A percentile compares a stretch with the other conserved stretches of the same genome.
These are phyloP conservation scores for Heteropelma amictum DNA, from an alignment of 2,888 invertebrate species.

Conservation along the genomic window DNA sequence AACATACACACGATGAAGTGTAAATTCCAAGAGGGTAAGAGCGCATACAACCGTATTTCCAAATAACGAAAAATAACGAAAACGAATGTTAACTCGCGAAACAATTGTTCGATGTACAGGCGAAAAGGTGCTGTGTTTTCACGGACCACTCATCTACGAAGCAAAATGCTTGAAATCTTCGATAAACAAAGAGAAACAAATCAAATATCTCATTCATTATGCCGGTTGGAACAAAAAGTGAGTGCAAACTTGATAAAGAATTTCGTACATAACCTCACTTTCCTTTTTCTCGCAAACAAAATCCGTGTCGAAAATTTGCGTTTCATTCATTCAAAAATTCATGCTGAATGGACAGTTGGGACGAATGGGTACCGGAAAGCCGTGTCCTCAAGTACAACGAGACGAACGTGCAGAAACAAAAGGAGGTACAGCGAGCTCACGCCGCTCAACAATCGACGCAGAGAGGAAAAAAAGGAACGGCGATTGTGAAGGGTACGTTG, in stretches of 20 bases:
- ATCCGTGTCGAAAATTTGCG: too few relatives aligned
- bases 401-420: slow-evolving; percentile 82
- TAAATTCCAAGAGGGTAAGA: slow-evolving; percentile 49
- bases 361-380: slow-evolving; percentile 83
- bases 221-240: slow-evolving; percentile 99
- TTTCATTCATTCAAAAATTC: neutral
- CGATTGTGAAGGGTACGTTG: slow-evolving; percentile 55
- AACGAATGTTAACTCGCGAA: neutral
- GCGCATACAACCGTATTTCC: neutral
- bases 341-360: slow-evolving; percentile 76
- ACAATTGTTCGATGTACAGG: slow-evolving; percentile 79
- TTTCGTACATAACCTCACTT: slow-evolving; percentile 13
- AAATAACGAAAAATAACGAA: neutral
- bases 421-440: slow-evolving; percentile 82
- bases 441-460: slow-evolving; percentile 82
- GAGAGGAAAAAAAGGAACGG: slow-evolving; percentile 64
- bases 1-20: slow-evolving; percentile 33
- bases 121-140: slow-evolving; percentile 95
- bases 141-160: slow-evolving; percentile 97
- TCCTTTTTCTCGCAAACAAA: neutral
- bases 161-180: slow-evolving; percentile 95
- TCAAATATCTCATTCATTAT: slow-evolving; percentile 96
- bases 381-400: slow-evolving; percentile 83
- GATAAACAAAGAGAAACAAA: slow-evolving; percentile 90
- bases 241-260: slow-evolving; percentile 65